Evolutionary conservation across 2,888 invertebrate genomes (phyloP).

Genomic region (Scelioninae gen. 2): DNA sequence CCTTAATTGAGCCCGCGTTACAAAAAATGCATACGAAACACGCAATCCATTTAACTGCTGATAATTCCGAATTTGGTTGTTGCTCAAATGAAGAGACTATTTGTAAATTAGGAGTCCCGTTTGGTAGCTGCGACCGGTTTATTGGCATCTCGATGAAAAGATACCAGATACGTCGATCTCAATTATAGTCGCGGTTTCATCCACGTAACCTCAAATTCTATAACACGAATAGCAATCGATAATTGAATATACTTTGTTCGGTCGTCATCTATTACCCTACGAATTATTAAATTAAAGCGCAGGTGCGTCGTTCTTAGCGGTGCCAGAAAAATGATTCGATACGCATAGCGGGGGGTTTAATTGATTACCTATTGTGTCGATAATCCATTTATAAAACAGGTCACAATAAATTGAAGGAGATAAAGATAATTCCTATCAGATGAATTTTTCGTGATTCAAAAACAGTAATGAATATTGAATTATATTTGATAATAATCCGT

Average conservation of each 20-base stretch:
- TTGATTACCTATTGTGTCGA: conserved; percentile 22
- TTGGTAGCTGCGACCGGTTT: neutral
- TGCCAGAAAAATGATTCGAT: conserved; percentile 27
- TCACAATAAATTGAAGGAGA: conserved; percentile 9
- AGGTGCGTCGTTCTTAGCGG: conserved; percentile 14
- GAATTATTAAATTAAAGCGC: conserved; percentile 29
- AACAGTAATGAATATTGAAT: neutral
- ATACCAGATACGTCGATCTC: conserved; percentile 9
- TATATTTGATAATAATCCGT: no score
- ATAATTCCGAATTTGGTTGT: no score
- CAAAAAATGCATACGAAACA: no score
- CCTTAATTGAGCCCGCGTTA: no score
- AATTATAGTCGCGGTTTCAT: conserved; percentile 13
- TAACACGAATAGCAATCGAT: conserved; percentile 12
- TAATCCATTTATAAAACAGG: conserved; percentile 10
- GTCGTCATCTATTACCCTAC: conserved; percentile 16
- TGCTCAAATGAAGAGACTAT: neutral
- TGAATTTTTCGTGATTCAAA: neutral
- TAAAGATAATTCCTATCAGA: conserved; percentile 10
- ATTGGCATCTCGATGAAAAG: conserved; percentile 13
- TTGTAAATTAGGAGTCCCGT: neutral
- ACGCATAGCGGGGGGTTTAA: conserved; percentile 2
- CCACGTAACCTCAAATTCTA: conserved; percentile 6
- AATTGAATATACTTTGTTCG: conserved; percentile 21
- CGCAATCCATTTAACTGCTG: no score